These are phyloP conservation scores for Colinus virginianus DNA, from an alignment of 2,113 vertebrate genomes.

Conservation along the genomic window DNA sequence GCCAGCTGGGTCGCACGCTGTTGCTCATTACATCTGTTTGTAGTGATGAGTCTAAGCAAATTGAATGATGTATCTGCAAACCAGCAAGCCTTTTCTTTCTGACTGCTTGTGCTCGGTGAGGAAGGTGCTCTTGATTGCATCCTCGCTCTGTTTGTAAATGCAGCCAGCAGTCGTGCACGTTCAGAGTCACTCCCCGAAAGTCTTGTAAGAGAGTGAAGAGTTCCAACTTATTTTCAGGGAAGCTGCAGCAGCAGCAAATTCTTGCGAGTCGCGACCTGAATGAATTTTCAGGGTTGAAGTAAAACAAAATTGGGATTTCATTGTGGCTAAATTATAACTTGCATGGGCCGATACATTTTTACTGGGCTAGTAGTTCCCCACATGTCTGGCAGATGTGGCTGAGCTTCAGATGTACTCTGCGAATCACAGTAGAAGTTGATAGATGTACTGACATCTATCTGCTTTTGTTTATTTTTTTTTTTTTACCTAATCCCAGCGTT, in stretches of 20 bases:
- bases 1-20: neutral
- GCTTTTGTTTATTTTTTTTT: neutral
- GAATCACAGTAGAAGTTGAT: rapidly evolving
- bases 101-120: neutral
- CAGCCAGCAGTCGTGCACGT: neutral
- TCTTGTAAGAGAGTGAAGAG: neutral
- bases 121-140: neutral
- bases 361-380: neutral
- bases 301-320: neutral
- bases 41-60: too few relatives aligned
- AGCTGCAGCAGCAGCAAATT: neutral
- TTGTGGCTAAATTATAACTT: neutral
- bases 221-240: neutral
- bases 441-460: too few relatives aligned
- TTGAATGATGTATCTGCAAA: rapidly evolving
- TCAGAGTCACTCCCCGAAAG: neutral
- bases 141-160: neutral
- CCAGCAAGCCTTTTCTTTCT: neutral
- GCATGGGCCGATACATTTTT: rapidly evolving
- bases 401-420: neutral
- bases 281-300: neutral
- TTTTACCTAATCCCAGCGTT: neutral
- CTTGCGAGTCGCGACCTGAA: neutral
- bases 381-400: neutral
- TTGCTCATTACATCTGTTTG: neutral